A percentile compares a stretch with the other conserved stretches of the same genome.
These are phyloP conservation scores for Heliconius eleuchia DNA, from an alignment of 1,140 invertebrate species.

Conservation along the genomic window DNA sequence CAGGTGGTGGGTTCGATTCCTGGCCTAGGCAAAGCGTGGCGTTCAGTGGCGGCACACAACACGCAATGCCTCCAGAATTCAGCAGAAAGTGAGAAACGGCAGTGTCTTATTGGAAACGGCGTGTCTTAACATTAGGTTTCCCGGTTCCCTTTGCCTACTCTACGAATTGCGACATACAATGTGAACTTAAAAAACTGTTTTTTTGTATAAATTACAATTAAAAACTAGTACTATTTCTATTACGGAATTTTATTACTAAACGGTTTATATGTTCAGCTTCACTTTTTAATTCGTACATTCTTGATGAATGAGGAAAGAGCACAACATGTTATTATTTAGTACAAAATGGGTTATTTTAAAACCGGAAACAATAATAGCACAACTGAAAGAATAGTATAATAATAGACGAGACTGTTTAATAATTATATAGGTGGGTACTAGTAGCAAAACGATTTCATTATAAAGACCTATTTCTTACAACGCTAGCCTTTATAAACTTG, in stretches of 20 bases:
- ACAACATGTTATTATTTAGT: not conserved
- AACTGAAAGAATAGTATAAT: not conserved
- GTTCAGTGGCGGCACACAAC: too few species aligned
- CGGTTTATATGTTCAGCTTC: not conserved
- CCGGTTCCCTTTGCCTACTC: too few species aligned
- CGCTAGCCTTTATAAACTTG: not conserved
- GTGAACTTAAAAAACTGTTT: too few species aligned
- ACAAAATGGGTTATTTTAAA: not conserved
- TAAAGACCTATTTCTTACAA: not conserved
- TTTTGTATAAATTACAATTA: not conserved
- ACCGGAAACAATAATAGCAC: not conserved
- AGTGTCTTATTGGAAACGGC: too few species aligned
- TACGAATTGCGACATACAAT: too few species aligned
- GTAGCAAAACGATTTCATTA: not conserved
- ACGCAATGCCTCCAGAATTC: too few species aligned
- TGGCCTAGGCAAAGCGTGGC: too few species aligned
- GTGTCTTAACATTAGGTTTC: too few species aligned
- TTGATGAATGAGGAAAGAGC: not conserved
- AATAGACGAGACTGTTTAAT: not conserved
- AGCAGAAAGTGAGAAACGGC: too few species aligned
- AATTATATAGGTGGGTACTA: not conserved
- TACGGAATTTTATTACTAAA: not conserved
- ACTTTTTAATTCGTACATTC: not conserved
- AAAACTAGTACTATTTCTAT: not conserved
- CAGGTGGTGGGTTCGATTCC: too few species aligned